Evolutionary conservation across 2,797 vertebrate species (phyloP).

Genomic region (Buphagus erythrorhynchus): DNA sequence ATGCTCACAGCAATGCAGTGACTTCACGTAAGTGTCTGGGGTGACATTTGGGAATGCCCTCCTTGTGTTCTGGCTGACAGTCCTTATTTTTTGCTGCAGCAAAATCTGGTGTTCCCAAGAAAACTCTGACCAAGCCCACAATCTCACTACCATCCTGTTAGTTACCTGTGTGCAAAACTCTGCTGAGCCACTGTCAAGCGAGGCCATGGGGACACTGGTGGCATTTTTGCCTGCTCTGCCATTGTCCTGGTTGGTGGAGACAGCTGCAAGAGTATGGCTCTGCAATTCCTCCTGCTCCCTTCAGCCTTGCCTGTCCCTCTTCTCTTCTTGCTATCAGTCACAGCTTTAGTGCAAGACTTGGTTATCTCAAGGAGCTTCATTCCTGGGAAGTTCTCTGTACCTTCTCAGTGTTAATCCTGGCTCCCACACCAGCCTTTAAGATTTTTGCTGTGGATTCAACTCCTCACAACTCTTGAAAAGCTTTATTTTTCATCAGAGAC

Average conservation of each 20-base stretch:
- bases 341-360: not conserved
- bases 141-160: not conserved
- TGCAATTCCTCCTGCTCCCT: not conserved
- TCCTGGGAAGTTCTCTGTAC: not conserved
- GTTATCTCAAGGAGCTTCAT: not conserved
- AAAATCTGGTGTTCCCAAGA: not conserved
- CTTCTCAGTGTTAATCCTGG: not conserved
- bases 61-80: not conserved
- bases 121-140: not conserved
- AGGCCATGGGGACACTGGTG: not conserved
- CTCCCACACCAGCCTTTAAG: not conserved
- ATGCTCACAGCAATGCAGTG: not conserved
- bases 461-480: not conserved
- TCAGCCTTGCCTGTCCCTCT: not conserved
- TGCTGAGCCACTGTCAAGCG: not conserved
- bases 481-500: not conserved
- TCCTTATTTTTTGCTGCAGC: not conserved
- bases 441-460: not conserved
- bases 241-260: not conserved
- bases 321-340: not conserved
- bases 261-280: rapidly evolving
- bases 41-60: not conserved
- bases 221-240: not conserved
- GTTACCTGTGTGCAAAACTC: not conserved
- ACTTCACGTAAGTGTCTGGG: not conserved